Base-by-base conservation (phyloP, 1,140 invertebrate species). In the Drosophila sucinea region DNA sequence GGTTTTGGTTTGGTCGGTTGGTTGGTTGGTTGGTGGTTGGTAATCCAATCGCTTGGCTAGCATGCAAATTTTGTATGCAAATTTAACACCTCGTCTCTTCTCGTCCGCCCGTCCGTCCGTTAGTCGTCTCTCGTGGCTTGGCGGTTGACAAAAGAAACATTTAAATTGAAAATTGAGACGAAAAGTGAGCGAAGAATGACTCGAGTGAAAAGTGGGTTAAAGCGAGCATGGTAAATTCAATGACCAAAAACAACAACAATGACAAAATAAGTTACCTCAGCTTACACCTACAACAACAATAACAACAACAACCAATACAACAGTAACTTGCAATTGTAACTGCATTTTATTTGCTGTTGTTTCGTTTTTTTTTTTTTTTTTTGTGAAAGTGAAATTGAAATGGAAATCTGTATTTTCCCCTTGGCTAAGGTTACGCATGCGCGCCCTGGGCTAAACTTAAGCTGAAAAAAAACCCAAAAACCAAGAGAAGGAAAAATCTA, bases 31-130 rank as follows among this genome's bases (percentile, higher is more conserved):
- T 40, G 33, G 33, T 64, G 72, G 72, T 3, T 72, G 71, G 83
- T 84, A 77, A 83, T 77, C 84, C 83, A 87, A 87, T 51, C 44
- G 44, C 44, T 51, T 51, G 44, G 84, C 81, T 84, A 89, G 85
- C 84, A 81, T 89, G 85, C 85, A 87, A 89, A 87, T 78, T 81
- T 89, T 77, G 80, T 83, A 87, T 84, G 80, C 84, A 89, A 87
- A 89, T 89, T 89, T 71, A 89, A 89, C 84, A 89, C 84, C 84
- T 87, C 69, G 32, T 38, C 60, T 41, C 25, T 23, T 67, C 30
- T 17, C 4, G 30, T 30, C 30, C 30, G 30, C 30, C 30, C 30
- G 30, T 4, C 30, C 30, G 30, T 30, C 30, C 30, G 30, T 30
- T 30, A 2, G 30, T 30, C 30, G 30, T 30, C 30, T 38, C 60